Base-by-base conservation (phyloP, 2,797 vertebrate genomes). In the Gallinago nigripennis region DNA sequence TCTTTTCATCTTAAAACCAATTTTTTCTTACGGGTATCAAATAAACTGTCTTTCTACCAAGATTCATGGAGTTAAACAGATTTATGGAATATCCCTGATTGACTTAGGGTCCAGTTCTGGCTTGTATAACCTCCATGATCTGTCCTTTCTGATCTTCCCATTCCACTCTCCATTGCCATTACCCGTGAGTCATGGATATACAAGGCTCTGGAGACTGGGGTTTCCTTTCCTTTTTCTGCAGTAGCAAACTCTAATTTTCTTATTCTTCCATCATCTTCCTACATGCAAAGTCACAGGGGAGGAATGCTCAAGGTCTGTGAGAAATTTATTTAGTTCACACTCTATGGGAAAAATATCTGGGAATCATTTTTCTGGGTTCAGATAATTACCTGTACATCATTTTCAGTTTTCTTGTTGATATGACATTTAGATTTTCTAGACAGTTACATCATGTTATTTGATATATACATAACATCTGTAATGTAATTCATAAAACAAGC, bases 401-500 rank as follows among this genome's bases (percentile, higher is more conserved):
- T 66, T 95, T 58, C 69, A 91, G 68, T 66, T 86, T 90, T 95
- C 75, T 79, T 83, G 57, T 70, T 95, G 75, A 77, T 77, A 58
- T 50, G 65, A 69, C 24, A 71, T 58, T 86, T 58, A 60, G 13
- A 0, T 37, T 60, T 91, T 86, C 80, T 65, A 88, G 51, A 75
- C 31, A 46, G 11, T 63, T 80, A 63, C 51, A 61, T 96, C 33
- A 80, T 69, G 12, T 68, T 82, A 70, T 91, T 92, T 81, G 45
- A 87, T 64, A 83, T 41, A 78, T 63, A 63, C 6, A 56, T 63
- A 83, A 33, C 11, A 66, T 56, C 13, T 75, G 63, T 41, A 66
- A 46, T 30, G 4, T 27, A 73, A 69, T 76, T 77, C 65, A 86
- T 61, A 94, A 86, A 96, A 48, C 41, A 73, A 89, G 43, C 8